phyloP scores from a whole-genome alignment of 2,888 invertebrate species.

The Plebejus argus region DNA sequence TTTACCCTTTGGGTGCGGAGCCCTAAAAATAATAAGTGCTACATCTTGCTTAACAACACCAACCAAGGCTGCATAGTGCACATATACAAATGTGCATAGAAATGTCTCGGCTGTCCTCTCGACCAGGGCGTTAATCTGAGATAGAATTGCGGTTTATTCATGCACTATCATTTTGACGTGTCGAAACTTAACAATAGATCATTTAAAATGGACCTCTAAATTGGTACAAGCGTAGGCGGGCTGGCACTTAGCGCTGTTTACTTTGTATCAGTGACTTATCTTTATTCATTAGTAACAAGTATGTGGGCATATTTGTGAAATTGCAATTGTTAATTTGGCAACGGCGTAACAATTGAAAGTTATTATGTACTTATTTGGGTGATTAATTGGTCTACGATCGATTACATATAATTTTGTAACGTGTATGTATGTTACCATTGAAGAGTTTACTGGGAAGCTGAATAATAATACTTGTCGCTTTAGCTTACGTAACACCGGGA shows the following conservation, averaged over 20 bases:
- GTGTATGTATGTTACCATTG: background rate
- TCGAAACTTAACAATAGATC: constrained; percentile 50
- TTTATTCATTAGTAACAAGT: constrained; percentile 7
- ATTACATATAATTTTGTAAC: constrained; percentile 23
- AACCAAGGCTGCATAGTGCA: background rate
- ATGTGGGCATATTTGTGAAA: constrained; percentile 17
- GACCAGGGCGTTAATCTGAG: constrained; percentile 18
- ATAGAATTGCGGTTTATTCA: constrained; percentile 25
- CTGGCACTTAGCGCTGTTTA: constrained; percentile 50
- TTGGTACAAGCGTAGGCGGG: constrained; percentile 46
- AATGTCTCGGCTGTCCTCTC: constrained; percentile 6
- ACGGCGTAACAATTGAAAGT: background rate
- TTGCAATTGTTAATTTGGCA: constrained; percentile 15
- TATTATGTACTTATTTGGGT: constrained; percentile 14
- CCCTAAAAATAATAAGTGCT: background rate
- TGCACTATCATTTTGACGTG: constrained; percentile 44
- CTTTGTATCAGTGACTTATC: constrained; percentile 40
- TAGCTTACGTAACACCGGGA: background rate
- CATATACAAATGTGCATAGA: constrained; percentile 1
- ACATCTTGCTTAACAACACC: background rate
- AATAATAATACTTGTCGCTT: background rate
- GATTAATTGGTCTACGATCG: background rate
- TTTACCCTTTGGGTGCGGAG: too few species aligned
- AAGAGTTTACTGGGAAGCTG: background rate
- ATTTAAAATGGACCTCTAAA: constrained; percentile 52